phyloP scores from a whole-genome alignment of 1,140 invertebrate species.

The Druon quercuslanigerum region DNA sequence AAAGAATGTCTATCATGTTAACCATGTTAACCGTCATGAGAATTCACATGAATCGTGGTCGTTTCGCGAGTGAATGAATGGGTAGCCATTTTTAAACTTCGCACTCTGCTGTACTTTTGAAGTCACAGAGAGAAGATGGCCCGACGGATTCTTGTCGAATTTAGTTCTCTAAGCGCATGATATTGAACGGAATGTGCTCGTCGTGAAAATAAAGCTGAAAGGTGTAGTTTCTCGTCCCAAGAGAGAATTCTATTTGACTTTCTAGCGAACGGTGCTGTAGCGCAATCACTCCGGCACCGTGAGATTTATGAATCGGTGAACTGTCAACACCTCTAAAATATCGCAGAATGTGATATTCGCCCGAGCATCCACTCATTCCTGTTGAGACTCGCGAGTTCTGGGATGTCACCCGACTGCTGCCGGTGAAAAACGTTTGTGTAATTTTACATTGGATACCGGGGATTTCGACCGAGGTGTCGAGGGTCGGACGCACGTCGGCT shows the following conservation, averaged over 20 bases:
- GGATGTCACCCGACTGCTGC: background rate
- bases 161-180: conserved; percentile 45
- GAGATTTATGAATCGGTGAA: conserved; percentile 62
- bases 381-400: background rate
- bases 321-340: conserved; percentile 59
- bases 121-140: conserved; percentile 47
- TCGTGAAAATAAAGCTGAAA: conserved; percentile 24
- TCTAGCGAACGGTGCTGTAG: conserved; percentile 45
- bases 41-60: background rate
- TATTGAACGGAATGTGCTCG: conserved; percentile 47
- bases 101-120: conserved; percentile 55
- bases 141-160: conserved; percentile 44
- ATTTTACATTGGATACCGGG: conserved; percentile 40
- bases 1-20: background rate
- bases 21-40: background rate
- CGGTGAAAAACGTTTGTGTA: conserved; percentile 40
- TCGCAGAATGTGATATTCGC: conserved; percentile 53
- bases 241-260: conserved; percentile 28
- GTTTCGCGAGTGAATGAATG: conserved; percentile 42
- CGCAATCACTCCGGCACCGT: conserved; percentile 43
- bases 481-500: background rate
- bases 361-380: conserved; percentile 1
- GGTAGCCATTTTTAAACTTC: conserved; percentile 70
- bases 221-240: background rate
- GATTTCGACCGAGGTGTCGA: background rate